Conservation (phyloP, 2,888 invertebrate species). For the Orthosia gracilis region DNA sequence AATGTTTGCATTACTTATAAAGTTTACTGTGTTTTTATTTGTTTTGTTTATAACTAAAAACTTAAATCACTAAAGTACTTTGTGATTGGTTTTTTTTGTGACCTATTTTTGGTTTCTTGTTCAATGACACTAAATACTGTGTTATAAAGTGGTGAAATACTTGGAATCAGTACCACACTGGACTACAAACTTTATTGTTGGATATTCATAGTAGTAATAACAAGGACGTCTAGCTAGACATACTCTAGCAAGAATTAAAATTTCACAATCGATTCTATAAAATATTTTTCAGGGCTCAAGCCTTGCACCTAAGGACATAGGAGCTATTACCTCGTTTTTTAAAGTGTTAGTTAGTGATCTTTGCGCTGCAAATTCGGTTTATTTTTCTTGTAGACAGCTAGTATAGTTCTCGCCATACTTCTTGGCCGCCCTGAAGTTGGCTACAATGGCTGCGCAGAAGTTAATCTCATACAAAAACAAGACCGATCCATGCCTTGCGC, state of each 20-base stretch:
- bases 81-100: slow-evolving; percentile 20
- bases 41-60: slow-evolving; percentile 4
- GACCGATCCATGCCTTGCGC: too few relatives aligned
- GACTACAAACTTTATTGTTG: slow-evolving; percentile 41
- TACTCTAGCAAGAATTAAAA: not conserved
- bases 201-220: slow-evolving; percentile 13
- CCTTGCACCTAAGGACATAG: too few relatives aligned
- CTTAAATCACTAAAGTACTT: slow-evolving; percentile 3
- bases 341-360: not conserved
- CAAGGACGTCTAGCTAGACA: not conserved
- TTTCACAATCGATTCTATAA: not conserved
- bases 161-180: not conserved
- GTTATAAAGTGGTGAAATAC: slow-evolving; percentile 18
- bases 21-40: slow-evolving; percentile 24
- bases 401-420: too few relatives aligned
- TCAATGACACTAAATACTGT: slow-evolving; percentile 23
- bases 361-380: not conserved
- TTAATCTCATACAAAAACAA: too few relatives aligned
- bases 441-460: too few relatives aligned
- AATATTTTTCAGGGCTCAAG: not conserved
- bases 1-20: slow-evolving; percentile 10
- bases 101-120: slow-evolving; percentile 5
- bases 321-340: too few relatives aligned
- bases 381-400: not conserved
- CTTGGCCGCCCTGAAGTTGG: too few relatives aligned